Base-by-base conservation (phyloP, 2,113 vertebrate genomes). In the Tachycineta bicolor region DNA sequence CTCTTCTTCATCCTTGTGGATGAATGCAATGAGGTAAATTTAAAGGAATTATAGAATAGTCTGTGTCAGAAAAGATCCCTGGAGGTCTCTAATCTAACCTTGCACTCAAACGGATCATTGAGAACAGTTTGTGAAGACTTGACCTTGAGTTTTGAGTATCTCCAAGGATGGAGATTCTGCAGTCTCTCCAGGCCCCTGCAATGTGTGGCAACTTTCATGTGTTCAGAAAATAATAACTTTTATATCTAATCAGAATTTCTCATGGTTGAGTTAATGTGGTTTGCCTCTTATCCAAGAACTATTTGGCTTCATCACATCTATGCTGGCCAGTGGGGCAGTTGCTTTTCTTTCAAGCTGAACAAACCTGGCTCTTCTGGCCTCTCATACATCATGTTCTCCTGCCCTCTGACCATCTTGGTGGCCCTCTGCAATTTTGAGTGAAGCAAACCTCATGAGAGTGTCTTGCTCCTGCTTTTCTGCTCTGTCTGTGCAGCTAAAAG, bases 1-100 rank as follows among this genome's bases (percentile, higher is more conserved):
- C 99, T 99, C 87, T 99, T 99, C 98, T 99, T 99, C 97, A 99
- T 99, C 96, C 98, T 99, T 89, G 99, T 99, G 96, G 99, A 99
- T 84, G 99, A 99, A 82, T 99, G 99, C 70, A 99, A 99, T 78
- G 99, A 99, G 99, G 99, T 99, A 97, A 97, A 91, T 67, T n/a
- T 39, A 39, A 44, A 77, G 41, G 62, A 83, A 55, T 1, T 74
- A 3, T 23, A 50, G 34, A 74, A 23, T 62, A 34, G 39, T 62
- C 58, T 58, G 31, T 52, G 59, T 62, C 62, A 71, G 69, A 76
- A 73, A 60, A 60, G 14, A 44, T 53, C 24, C 49, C 6, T 60
- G 41, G 43, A 49, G 14, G 8, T 82, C n/a, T 71, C 29, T 73
- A 43, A 17, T 52, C 33, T 84, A 69, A 83, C 28, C 10, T 79